Evolutionary conservation across 2,888 invertebrate genomes (phyloP), one percentile per base, ranked within the genome.

Genomic region (Tetramorium bicarinatum): DNA sequence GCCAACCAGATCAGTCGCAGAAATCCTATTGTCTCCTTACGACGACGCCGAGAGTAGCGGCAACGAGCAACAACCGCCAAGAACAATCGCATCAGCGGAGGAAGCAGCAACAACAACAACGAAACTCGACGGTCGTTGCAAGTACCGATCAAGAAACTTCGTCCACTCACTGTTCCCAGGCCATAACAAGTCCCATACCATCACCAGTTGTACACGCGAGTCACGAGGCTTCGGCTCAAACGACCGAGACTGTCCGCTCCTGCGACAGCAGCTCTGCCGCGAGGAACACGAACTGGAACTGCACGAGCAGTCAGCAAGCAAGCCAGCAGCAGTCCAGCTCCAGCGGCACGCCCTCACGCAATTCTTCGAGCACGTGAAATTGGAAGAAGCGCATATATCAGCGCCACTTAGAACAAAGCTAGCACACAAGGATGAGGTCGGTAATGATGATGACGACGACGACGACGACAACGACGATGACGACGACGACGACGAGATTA

Each of bases 361-460:
- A 76, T 87, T 91, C 92, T 83, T 90, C 92, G 93, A 94, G 92
- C 91, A 94, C 94, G 93, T 95, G 94, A 94, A 95, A 95, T 93
- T 95, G 95, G 95, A 95, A 95, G 95, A 95, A 95, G 94, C 94
- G 94, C 94, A 95, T 94, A 82, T 94, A 93, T 86, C 95, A 94
- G 94, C 95, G 94, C 94, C 95, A 94, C 86, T 90, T 95, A 88
- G 93, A 94, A 88, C 94, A 95, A 91, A 94, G 93, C 88, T 95
- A 94, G 89, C 88, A 85, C 83, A 85, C 69, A 87, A 90, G 69
- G 82, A 85, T 77, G 75, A 77, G 11, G 75, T 75, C 64, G 13
- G 21, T n/a, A 41, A 66, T 66, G 15, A 76, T 4, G n/a, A 52
- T 41, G 76, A 62, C 52, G 52, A 25, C 15, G n/a, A 21, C 52